A percentile compares a stretch with the other conserved stretches of the same genome.
phyloP scores from a whole-genome alignment of 2,113 vertebrate species.

The Calyptomena viridis region DNA sequence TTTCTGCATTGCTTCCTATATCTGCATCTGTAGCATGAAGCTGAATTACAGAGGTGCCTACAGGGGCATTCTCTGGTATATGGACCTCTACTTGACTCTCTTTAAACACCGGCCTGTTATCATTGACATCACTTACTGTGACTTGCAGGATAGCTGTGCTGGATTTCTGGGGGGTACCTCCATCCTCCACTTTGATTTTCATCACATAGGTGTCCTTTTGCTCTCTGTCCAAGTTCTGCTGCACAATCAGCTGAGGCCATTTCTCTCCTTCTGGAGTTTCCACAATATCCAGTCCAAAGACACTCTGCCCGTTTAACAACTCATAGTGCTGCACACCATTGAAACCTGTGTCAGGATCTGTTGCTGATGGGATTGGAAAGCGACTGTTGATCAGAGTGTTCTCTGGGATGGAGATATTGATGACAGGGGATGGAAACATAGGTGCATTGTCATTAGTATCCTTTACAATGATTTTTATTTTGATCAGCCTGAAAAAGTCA shows the following conservation, averaged over 20 bases:
- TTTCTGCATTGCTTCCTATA: conserved; percentile 94
- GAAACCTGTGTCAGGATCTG: conserved; percentile 96
- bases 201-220: conserved; percentile 99
- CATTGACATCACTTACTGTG: conserved; percentile 97
- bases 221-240: conserved; percentile 97
- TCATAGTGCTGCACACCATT: conserved; percentile 98
- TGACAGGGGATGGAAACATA: conserved; percentile 98
- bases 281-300: conserved; percentile 97
- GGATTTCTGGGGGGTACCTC: conserved; percentile 95
- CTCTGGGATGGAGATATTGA: conserved; percentile 99
- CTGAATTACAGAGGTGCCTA: conserved; percentile 94
- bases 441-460: conserved; percentile 99
- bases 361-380: conserved; percentile 96
- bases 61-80: conserved; percentile 92
- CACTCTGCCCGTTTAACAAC: conserved; percentile 93
- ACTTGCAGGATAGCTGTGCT: conserved; percentile 99
- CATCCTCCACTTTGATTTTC: conserved; percentile 99
- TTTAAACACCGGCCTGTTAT: conserved; percentile 96
- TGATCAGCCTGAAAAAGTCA: conserved; percentile 98
- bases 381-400: conserved; percentile 98
- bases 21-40: conserved; percentile 97
- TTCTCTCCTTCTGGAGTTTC: conserved; percentile 98
- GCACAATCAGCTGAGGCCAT: conserved; percentile 98
- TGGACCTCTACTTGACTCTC: conserved; percentile 96
- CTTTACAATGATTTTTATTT: conserved; percentile 98